These are phyloP conservation scores for Spodoptera exigua DNA, from an alignment of 2,888 invertebrate genomes.

Conservation along the genomic window DNA sequence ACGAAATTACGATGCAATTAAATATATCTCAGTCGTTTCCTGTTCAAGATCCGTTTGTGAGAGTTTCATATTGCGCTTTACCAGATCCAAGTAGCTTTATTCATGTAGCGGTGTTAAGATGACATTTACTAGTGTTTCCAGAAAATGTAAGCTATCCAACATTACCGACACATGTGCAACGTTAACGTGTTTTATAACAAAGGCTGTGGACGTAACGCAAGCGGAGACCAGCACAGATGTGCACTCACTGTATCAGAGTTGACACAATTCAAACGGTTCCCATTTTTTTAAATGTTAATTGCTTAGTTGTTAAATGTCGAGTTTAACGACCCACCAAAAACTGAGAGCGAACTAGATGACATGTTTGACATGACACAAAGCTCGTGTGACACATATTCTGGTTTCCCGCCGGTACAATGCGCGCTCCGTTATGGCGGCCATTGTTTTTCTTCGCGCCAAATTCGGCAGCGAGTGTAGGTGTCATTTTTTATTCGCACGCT, in stretches of 20 bases:
- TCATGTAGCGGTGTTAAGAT: constrained; percentile 28
- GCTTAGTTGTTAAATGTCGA: constrained; percentile 48
- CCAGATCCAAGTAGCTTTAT: constrained; percentile 24
- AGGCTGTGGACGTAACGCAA: constrained; percentile 29
- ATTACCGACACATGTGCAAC: constrained; percentile 15
- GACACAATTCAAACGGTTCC: constrained; percentile 54
- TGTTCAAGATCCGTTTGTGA: constrained; percentile 50
- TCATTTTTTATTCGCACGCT: constrained; percentile 80
- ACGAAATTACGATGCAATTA: constrained; percentile 63
- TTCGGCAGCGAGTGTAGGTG: constrained; percentile 78
- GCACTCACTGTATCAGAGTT: constrained; percentile 38
- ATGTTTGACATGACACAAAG: constrained; percentile 65
- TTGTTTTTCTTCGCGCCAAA: constrained; percentile 81
- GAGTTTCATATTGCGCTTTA: constrained; percentile 38
- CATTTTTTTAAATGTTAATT: constrained; percentile 53
- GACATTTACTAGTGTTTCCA: constrained; percentile 25
- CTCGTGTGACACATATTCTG: constrained; percentile 66
- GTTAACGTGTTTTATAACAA: constrained; percentile 22
- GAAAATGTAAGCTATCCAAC: constrained; percentile 10
- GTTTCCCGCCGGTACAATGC: constrained; percentile 53
- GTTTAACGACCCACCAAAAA: constrained; percentile 65
- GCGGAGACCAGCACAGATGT: constrained; percentile 26
- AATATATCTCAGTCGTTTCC: constrained; percentile 65
- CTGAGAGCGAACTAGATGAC: constrained; percentile 67
- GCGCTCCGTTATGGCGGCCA: constrained; percentile 78